These are phyloP conservation scores for Sylvilagus floridanus DNA, from an alignment of 2,797 vertebrate species.

Conservation along the genomic window DNA sequence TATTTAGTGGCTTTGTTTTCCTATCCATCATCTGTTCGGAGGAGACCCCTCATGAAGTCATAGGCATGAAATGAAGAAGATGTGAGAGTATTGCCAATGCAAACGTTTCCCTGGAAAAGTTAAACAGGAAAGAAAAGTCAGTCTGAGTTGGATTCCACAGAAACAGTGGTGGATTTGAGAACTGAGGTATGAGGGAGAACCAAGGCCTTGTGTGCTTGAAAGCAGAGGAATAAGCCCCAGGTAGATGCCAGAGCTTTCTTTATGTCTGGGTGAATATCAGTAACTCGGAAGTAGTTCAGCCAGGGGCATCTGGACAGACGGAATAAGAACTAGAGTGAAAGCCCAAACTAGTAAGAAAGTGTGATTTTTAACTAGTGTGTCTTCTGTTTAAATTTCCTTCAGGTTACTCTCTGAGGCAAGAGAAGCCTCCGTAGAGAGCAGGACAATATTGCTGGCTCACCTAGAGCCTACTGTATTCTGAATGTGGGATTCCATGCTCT, in stretches of 20 bases:
- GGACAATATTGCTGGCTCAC: slow-evolving; percentile 15
- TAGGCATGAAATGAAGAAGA: neutral
- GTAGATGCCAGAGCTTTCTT: neutral
- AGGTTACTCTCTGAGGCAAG: neutral
- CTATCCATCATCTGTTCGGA: neutral
- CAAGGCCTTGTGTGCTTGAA: neutral
- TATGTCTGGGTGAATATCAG: neutral
- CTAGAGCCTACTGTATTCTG: slow-evolving; percentile 10
- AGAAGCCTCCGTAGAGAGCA: neutral
- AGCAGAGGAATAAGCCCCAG: neutral
- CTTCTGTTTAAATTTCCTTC: neutral
- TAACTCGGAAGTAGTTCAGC: too few relatives aligned
- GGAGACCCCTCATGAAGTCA: neutral
- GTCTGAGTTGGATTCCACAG: neutral
- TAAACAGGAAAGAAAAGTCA: neutral
- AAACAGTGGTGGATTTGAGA: neutral
- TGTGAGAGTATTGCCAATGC: neutral
- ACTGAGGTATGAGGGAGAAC: neutral
- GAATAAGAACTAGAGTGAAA: neutral
- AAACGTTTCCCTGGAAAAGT: neutral
- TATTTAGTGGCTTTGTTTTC: neutral
- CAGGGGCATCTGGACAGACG: rapidly evolving
- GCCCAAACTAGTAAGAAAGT: neutral
- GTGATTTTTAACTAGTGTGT: neutral
- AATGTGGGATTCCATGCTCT: slow-evolving; percentile 9